Base-by-base conservation (phyloP, 2,888 invertebrate genomes). In the Microplitis manilae region DNA sequence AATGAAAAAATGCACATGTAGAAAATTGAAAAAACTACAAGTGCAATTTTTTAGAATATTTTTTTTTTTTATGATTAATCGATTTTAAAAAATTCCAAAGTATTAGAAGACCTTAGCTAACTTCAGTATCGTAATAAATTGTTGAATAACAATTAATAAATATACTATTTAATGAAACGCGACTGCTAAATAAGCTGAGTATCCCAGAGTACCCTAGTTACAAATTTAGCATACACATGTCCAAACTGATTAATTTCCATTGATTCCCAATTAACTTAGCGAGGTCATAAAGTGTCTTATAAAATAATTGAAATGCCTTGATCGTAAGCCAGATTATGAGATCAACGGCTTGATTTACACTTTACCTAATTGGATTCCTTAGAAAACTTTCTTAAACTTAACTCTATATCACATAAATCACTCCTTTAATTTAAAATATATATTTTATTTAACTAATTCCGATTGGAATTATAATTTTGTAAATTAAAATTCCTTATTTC, bases 401-500 rank as follows among this genome's bases (percentile, higher is more conserved):
- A 30, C 71, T 17, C 5, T 20, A 7, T 62, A n/a, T 17, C 7
- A 30, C 30, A 39, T 73, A 73, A 73, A 73, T 73, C 73, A 67
- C 67, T 67, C 41, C 7, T 7, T 20, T 41, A 40, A 50, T 41
- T 62, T 77, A 60, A 13, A 69, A 76, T 50, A 41, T 64, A 30
- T 30, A 68, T 39, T 72, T 50, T 77, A 15, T 78, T 64, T 17
- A 30, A 41, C 20, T 68, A 73, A 59, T 78, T 59, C 67, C 68
- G 61, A 30, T 30, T 30, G 30, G 4, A 30, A 30, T 41, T 59
- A 17, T 65, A 65, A 90, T 90, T 91, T 90, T 86, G 88, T 87
- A 78, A 78, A 60, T 90, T 90, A 20, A 40, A 40, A 85, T 85
- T 85, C 84, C 80, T 86, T 88, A 90, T 90, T 87, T 83, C 84